Evolutionary conservation across 92 coral and sea anemone species (phyloP).

Genomic region (Anthopleura xanthogrammica): DNA sequence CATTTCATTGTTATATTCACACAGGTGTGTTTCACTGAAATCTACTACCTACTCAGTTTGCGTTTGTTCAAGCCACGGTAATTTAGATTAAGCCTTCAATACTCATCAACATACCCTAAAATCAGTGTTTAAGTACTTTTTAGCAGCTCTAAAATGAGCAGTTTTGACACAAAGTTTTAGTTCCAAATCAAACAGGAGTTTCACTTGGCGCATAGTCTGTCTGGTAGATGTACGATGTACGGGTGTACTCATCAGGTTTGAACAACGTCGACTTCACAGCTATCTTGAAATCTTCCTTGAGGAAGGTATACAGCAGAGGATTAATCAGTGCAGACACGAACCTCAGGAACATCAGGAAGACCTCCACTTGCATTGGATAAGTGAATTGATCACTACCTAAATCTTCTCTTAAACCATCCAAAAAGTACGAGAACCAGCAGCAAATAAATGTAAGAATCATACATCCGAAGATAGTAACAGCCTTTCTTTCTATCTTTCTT

Average conservation of each 20-base stretch:
- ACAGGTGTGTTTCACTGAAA: too few relatives aligned
- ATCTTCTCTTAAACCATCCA: conserved; percentile 50
- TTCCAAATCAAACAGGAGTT: conserved; percentile 2
- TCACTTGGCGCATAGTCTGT: conserved; percentile 16
- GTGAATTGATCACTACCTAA: conserved; percentile 16
- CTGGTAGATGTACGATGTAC: conserved; percentile 5
- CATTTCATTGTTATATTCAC: too few relatives aligned
- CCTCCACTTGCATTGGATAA: conserved; percentile 44
- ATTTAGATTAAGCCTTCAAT: too few relatives aligned
- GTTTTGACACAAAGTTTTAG: too few relatives aligned
- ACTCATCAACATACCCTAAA: too few relatives aligned
- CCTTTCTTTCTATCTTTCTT: conserved; percentile 49
- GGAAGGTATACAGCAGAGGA: conserved; percentile 68
- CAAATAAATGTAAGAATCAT: conserved; percentile 65
- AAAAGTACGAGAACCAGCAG: conserved; percentile 75
- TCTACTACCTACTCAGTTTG: too few relatives aligned
- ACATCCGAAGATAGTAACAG: conserved; percentile 59
- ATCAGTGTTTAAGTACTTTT: too few relatives aligned
- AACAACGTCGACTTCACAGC: conserved; percentile 41
- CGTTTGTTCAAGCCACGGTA: too few relatives aligned
- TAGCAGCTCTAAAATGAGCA: too few relatives aligned
- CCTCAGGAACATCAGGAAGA: conserved; percentile 53
- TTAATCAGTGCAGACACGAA: conserved; percentile 58
- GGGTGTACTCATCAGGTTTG: neutral
- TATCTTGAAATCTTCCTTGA: conserved; percentile 75